These are phyloP conservation scores for Leucophora obtusa DNA, from an alignment of 2,888 invertebrate species.

Conservation along the genomic window DNA sequence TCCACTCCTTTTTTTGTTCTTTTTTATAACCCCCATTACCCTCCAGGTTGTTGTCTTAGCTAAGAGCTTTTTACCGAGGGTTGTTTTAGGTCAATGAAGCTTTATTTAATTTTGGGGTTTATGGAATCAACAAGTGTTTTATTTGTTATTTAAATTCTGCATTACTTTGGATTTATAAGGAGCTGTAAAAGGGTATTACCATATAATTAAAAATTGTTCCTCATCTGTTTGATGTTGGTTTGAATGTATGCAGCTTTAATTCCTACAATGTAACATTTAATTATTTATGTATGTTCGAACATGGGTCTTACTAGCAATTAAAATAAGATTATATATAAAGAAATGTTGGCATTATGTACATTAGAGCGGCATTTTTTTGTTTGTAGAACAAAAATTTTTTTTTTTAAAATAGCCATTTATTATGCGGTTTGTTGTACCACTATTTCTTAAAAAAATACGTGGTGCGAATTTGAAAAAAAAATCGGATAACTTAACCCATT, in stretches of 20 bases:
- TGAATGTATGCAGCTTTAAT: background rate
- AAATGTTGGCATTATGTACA: background rate
- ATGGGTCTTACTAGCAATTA: slow-evolving; percentile 25
- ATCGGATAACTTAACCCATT: no score
- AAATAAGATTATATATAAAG: slow-evolving; percentile 30
- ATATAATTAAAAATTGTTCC: background rate
- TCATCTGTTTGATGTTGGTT: slow-evolving; percentile 6
- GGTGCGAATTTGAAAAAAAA: no score
- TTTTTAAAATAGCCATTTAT: no score
- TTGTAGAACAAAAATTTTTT: no score
- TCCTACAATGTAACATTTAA: background rate
- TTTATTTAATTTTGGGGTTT: background rate
- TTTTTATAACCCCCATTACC: background rate
- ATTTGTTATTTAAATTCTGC: background rate
- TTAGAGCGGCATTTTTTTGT: no score
- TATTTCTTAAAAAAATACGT: no score
- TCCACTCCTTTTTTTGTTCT: background rate
- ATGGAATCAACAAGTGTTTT: slow-evolving; percentile 53
- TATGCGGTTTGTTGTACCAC: no score
- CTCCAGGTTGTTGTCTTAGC: slow-evolving; percentile 43
- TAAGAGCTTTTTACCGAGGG: slow-evolving; percentile 46
- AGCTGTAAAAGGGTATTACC: background rate
- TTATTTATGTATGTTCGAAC: background rate
- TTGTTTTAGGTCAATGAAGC: slow-evolving; percentile 24
- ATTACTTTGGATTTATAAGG: background rate